Conservation (phyloP, 2,888 invertebrate species). For the Corbicula japonica region DNA sequence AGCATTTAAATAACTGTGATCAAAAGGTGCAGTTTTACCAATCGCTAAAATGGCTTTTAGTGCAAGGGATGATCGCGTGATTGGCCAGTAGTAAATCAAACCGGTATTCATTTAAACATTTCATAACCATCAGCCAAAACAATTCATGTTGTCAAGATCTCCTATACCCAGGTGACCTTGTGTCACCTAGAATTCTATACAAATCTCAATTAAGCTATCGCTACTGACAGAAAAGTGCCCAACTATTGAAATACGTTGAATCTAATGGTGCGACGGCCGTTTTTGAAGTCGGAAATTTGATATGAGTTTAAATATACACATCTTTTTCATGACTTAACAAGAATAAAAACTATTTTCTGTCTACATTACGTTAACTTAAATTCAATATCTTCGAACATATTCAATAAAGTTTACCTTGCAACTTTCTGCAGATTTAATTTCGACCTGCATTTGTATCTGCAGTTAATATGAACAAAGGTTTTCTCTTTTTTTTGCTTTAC, state of each 20-base stretch:
- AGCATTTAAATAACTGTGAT: no score
- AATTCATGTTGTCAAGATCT: conserved; percentile 15
- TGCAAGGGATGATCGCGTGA: conserved; percentile 1
- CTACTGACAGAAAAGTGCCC: conserved; percentile 30
- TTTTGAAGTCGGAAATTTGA: conserved; percentile 60
- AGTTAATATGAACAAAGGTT: no score
- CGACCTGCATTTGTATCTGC: no score
- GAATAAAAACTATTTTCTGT: conserved; percentile 44
- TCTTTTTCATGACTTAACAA: conserved; percentile 40
- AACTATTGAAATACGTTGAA: conserved; percentile 21
- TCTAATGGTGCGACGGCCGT: conserved; percentile 30
- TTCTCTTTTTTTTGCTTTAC: no score
- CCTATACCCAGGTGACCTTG: conserved; percentile 5
- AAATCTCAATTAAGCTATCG: conserved; percentile 38
- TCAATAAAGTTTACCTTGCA: no score
- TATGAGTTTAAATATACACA: conserved; percentile 46
- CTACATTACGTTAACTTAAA: conserved; percentile 32
- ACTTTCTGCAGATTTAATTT: no score
- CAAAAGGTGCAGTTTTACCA: no score
- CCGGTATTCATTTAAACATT: conserved; percentile 1
- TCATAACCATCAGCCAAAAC: conserved; percentile 1
- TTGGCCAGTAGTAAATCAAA: conserved; percentile 5
- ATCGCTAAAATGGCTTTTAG: no score
- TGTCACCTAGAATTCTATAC: conserved; percentile 22
- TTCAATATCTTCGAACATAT: conserved; percentile 33